phyloP scores from a whole-genome alignment of 1,140 invertebrate species.

The Odontomachus brunneus region DNA sequence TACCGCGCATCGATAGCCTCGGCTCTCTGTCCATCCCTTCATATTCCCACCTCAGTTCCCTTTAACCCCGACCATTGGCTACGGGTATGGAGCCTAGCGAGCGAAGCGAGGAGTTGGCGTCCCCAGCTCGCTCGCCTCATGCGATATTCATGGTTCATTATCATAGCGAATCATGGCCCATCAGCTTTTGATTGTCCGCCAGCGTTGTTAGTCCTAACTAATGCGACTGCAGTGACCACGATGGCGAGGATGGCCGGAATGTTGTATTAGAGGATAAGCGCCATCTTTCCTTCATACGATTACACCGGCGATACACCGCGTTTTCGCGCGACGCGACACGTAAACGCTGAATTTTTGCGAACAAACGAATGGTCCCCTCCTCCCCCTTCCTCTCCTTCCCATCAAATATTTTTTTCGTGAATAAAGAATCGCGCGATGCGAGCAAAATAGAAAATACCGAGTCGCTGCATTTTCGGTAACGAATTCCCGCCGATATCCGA shows the following conservation, averaged over 20 bases:
- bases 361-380: no score
- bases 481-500: no score
- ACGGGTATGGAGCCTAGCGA: conserved; percentile 72
- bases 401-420: no score
- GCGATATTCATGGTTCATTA: conserved; percentile 85
- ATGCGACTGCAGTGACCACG: conserved; percentile 84
- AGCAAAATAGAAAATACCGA: no score
- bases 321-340: not conserved
- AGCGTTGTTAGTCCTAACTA: conserved; percentile 85
- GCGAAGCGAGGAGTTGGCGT: conserved; percentile 82
- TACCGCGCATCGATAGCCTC: conserved; percentile 70
- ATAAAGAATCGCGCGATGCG: not conserved
- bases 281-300: conserved; percentile 59
- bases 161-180: conserved; percentile 86
- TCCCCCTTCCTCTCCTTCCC: no score
- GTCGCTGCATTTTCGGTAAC: no score
- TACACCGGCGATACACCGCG: conserved; percentile 38
- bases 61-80: conserved; percentile 74
- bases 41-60: conserved; percentile 74
- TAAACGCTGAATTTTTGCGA: not conserved
- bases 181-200: conserved; percentile 86
- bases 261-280: conserved; percentile 73
- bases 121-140: conserved; percentile 83
- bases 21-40: conserved; percentile 65
- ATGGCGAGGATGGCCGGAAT: conserved; percentile 72